Evolutionary conservation across 64 coral and sea anemone species (phyloP).

Genomic region (Catalaphyllia jardinei): DNA sequence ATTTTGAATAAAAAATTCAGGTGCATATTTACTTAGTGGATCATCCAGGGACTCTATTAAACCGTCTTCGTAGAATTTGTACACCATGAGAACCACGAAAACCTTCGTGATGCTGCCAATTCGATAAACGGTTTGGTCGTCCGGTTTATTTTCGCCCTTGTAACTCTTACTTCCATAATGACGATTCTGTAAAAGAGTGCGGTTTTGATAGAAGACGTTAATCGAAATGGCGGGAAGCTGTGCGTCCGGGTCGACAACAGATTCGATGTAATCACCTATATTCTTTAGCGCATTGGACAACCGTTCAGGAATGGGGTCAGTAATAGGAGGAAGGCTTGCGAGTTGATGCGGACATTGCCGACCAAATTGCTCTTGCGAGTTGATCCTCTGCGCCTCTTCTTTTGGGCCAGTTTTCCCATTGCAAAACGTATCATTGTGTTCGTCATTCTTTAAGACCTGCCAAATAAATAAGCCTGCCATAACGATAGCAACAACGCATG

Average conservation of each 20-base stretch:
- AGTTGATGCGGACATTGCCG: conserved; percentile 8
- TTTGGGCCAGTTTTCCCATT: not conserved
- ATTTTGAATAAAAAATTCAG: conserved; percentile 60
- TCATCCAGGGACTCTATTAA: conserved; percentile 63
- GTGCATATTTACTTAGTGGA: conserved; percentile 65
- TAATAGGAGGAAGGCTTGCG: not conserved
- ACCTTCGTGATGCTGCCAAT: conserved; percentile 66
- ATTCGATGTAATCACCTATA: conserved; percentile 20
- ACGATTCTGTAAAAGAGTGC: conserved; percentile 2
- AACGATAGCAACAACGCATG: conserved; percentile 17
- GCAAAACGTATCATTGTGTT: not conserved
- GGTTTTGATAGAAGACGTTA: conserved; percentile 37
- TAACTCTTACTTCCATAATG: conserved; percentile 48
- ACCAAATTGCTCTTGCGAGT: not conserved
- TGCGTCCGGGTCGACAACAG: not conserved
- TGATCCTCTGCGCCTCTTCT: not conserved
- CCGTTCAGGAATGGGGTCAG: conserved; percentile 11
- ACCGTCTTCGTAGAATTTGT: conserved; percentile 61
- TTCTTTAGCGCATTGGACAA: conserved; percentile 1
- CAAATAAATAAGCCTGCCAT: conserved; percentile 54
- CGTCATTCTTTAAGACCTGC: conserved; percentile 42
- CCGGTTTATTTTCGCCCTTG: conserved; percentile 5
- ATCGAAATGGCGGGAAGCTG: conserved; percentile 59
- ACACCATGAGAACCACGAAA: conserved; percentile 63
- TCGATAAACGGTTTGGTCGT: conserved; percentile 44